Evolutionary conservation across 2,888 invertebrate species (phyloP).

Genomic region (Electrophaes corylata): DNA sequence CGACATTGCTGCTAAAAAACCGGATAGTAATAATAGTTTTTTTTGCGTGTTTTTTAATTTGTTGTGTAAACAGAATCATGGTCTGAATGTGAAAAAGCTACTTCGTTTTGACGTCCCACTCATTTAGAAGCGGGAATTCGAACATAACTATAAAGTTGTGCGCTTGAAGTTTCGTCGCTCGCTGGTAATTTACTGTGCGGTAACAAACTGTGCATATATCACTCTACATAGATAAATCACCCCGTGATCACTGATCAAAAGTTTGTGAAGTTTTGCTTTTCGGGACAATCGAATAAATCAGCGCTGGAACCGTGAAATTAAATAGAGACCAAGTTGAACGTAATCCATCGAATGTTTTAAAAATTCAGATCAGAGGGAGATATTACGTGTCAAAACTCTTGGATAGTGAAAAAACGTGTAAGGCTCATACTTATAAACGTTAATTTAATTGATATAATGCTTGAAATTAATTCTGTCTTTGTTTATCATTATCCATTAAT

Average conservation of each 20-base stretch:
- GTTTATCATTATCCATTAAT: too few relatives aligned
- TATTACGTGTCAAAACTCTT: background rate
- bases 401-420: background rate
- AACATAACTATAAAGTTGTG: slow-evolving; percentile 2
- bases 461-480: too few relatives aligned
- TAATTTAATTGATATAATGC: too few relatives aligned
- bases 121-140: background rate
- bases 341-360: slow-evolving; percentile 50
- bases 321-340: slow-evolving; percentile 57
- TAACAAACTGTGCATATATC: slow-evolving; percentile 54
- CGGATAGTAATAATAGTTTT: too few relatives aligned
- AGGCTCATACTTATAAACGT: too few relatives aligned
- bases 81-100: too few relatives aligned
- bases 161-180: slow-evolving; percentile 30
- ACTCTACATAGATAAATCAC: slow-evolving; percentile 61
- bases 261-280: slow-evolving; percentile 67
- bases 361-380: background rate
- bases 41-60: too few relatives aligned
- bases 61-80: too few relatives aligned
- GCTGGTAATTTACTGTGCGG: slow-evolving; percentile 35
- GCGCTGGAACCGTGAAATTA: slow-evolving; percentile 64
- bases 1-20: too few relatives aligned
- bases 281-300: slow-evolving; percentile 66
- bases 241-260: slow-evolving; percentile 68
- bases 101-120: background rate